phyloP scores from a whole-genome alignment of 2,113 vertebrate genomes.

The Spermophilus dauricus region DNA sequence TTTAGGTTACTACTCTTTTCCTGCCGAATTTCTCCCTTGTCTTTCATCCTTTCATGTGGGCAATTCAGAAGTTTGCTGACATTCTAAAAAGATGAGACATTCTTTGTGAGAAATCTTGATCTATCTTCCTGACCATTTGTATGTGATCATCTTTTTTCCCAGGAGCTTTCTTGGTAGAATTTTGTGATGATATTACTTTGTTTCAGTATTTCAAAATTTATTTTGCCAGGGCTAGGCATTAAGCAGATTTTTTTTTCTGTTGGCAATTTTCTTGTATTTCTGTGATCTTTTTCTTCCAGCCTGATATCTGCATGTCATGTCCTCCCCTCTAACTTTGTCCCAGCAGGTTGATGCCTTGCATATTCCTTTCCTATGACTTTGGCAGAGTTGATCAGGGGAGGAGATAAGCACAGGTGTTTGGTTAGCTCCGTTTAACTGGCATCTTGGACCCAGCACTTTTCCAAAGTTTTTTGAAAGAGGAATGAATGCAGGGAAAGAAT shows the following conservation, averaged over 20 bases:
- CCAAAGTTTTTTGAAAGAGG: neutral
- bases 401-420: neutral
- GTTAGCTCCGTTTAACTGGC: neutral
- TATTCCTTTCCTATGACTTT: neutral
- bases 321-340: neutral
- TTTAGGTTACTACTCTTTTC: neutral
- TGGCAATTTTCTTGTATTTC: neutral
- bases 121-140: neutral
- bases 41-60: neutral
- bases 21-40: neutral
- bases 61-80: neutral
- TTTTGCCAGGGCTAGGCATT: neutral
- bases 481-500: neutral
- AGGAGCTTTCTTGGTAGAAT: neutral
- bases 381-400: neutral
- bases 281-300: neutral
- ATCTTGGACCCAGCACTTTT: neutral
- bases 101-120: neutral
- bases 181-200: neutral
- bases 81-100: neutral
- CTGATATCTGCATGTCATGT: neutral
- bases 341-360: neutral
- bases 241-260: neutral
- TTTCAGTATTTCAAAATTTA: neutral
- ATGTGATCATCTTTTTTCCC: neutral